Evolutionary conservation across 2,113 vertebrate genomes (phyloP).

Genomic region (Octodon degus): DNA sequence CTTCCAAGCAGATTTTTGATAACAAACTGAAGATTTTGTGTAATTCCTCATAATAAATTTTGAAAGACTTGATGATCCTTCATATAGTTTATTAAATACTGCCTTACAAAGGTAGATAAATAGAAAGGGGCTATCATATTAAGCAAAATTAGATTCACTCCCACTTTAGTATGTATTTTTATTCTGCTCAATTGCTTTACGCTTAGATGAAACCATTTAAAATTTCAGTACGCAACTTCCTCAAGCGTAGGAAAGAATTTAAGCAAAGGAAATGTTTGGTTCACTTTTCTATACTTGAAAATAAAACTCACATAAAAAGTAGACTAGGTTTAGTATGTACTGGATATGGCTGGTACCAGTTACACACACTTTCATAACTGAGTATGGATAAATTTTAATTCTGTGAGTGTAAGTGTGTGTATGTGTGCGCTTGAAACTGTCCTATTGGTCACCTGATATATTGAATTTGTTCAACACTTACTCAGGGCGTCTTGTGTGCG

Average conservation of each 20-base stretch:
- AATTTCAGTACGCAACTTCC: constrained; percentile 7
- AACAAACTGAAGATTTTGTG: neutral
- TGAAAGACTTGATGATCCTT: neutral
- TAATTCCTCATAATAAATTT: neutral
- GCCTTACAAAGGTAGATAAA: neutral
- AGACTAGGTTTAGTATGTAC: too few relatives aligned
- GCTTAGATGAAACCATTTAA: neutral
- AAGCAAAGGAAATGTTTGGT: neutral
- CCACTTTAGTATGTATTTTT: neutral
- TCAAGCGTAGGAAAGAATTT: constrained; percentile 6
- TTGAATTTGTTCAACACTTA: neutral
- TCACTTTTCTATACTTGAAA: neutral
- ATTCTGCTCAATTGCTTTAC: constrained; percentile 39
- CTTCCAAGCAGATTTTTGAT: neutral
- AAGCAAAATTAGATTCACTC: neutral
- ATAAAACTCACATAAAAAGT: neutral
- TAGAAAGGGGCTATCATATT: neutral
- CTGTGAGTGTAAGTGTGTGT: neutral
- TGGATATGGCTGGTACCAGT: neutral
- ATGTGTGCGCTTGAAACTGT: neutral
- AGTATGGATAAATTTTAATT: neutral
- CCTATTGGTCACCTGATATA: neutral
- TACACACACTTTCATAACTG: neutral
- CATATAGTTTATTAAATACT: neutral
- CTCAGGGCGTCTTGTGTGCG: too few relatives aligned